Evolutionary conservation across 2,888 invertebrate genomes (phyloP), one percentile per base, ranked within the genome.

Genomic region (Ryuthela nishihirai): DNA sequence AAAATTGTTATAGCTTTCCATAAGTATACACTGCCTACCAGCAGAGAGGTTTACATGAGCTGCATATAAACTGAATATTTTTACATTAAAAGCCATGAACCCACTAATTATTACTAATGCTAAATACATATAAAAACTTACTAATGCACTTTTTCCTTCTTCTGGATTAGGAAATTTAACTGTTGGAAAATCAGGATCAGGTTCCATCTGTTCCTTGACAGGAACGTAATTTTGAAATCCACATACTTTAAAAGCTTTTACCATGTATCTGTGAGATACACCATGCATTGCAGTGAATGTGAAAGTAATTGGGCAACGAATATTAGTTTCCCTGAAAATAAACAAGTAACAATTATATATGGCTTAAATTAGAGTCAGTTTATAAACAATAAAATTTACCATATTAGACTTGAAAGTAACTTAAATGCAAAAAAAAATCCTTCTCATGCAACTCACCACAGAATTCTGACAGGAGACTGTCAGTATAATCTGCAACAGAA

Each of bases 231-330:
- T 69, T 4, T 67, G 80, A 50, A 97, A 83, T 64, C 85, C 83
- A 44, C 87, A 85, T 9, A 77, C 75, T 63, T 84, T 76, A 70
- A 97, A 88, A 2, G 90, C 87, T 66, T 82, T 78, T 52, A 81
- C 74, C 58, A 95, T 80, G 70, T 82, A 93, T 2, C 81, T 76
- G 71, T 87, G 86, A 0, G 97, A 97, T 4, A 99, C 97, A 4
- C 99, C 99, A 73, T 99, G 99, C 90, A 99, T 93, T 0, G 98
- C 89, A 10, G 95, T 94, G 72, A 97, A 98, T 0, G 89, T 87
- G 63, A 91, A 83, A 46, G 81, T 80, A 1, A 88, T 71, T 87
- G 71, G 0, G 77, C 73, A 0, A 10, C 38, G 32, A 4, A n/a
- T 21, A 29, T 24, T 52, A 38, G 26, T 21, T 4, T 26, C 23